Percentiles rank a stretch among this genome's conserved stretches.
Evolutionary conservation across 1,140 invertebrate genomes (phyloP).

Genomic region (Drosophila takahashii): DNA sequence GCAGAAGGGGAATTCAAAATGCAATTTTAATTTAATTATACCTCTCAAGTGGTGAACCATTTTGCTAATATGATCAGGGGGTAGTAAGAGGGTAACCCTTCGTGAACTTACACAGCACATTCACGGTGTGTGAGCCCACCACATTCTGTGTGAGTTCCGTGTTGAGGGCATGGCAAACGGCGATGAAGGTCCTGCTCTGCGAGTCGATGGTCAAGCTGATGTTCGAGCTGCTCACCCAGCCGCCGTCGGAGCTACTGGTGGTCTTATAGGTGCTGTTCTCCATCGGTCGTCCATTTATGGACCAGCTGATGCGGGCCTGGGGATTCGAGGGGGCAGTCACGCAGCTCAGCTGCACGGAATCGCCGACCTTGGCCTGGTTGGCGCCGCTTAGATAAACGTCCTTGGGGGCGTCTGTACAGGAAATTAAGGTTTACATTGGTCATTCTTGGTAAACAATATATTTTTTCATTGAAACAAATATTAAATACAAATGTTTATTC

Average conservation of each 20-base stretch:
- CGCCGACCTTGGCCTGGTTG: conserved; percentile 92
- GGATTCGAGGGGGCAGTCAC: conserved; percentile 96
- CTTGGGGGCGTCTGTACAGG: conserved; percentile 91
- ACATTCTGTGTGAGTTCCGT: conserved; percentile 93
- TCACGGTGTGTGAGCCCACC: conserved; percentile 94
- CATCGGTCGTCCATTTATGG: conserved; percentile 90
- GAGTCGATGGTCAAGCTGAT: conserved; percentile 92
- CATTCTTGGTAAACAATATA: too few relatives aligned
- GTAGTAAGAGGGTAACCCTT: background rate
- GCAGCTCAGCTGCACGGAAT: conserved; percentile 93
- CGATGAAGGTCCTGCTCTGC: conserved; percentile 90
- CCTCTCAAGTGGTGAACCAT: background rate
- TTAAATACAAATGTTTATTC: too few relatives aligned
- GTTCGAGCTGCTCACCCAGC: conserved; percentile 95
- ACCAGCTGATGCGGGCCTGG: conserved; percentile 95
- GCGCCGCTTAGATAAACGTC: conserved; percentile 94
- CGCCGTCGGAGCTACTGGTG: conserved; percentile 89
- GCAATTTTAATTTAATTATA: background rate
- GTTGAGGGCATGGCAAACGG: conserved; percentile 94
- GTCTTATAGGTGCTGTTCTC: conserved; percentile 88
- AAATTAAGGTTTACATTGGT: too few relatives aligned
- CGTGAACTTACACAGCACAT: conserved; percentile 94
- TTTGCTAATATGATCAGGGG: background rate
- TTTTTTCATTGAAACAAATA: too few relatives aligned
- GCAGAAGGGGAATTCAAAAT: background rate